Conservation (phyloP, 2,113 vertebrate species). For the Onychostruthus taczanowskii region DNA sequence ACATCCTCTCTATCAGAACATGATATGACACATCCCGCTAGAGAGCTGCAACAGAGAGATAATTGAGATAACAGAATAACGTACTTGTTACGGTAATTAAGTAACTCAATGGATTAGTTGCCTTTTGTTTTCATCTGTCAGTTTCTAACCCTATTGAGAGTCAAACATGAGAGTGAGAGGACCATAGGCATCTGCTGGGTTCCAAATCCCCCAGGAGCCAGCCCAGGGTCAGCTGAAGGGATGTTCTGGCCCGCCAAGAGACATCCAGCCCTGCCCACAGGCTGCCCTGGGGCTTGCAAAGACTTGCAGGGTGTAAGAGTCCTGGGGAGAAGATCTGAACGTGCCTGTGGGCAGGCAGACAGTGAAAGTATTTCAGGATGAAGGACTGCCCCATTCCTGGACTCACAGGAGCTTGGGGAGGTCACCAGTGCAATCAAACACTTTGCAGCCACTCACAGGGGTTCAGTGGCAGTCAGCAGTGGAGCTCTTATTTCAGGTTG, state of each 20-base stretch:
- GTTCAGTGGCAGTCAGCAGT: fast-evolving
- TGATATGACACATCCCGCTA: neutral
- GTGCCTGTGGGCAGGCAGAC: neutral
- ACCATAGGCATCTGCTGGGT: fast-evolving
- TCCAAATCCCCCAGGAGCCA: neutral
- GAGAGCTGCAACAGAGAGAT: neutral
- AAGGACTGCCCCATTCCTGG: neutral
- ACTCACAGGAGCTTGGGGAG: neutral
- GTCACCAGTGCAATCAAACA: neutral
- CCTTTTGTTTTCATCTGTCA: neutral
- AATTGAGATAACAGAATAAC: neutral
- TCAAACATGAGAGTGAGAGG: neutral
- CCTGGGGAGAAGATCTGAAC: neutral
- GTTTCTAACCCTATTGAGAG: neutral
- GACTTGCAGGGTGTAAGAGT: fast-evolving
- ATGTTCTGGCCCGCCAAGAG: neutral
- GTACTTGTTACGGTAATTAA: neutral
- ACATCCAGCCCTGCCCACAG: neutral
- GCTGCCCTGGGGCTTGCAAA: neutral
- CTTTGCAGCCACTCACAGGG: neutral
- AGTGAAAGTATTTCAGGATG: neutral
- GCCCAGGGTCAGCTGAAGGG: neutral
- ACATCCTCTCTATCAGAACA: neutral
- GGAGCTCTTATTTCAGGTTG: neutral
- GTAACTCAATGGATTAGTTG: neutral